Percentiles rank a stretch among this genome's conserved stretches.
Conservation (phyloP, 1,140 invertebrate species). For the Aricia agestis region DNA sequence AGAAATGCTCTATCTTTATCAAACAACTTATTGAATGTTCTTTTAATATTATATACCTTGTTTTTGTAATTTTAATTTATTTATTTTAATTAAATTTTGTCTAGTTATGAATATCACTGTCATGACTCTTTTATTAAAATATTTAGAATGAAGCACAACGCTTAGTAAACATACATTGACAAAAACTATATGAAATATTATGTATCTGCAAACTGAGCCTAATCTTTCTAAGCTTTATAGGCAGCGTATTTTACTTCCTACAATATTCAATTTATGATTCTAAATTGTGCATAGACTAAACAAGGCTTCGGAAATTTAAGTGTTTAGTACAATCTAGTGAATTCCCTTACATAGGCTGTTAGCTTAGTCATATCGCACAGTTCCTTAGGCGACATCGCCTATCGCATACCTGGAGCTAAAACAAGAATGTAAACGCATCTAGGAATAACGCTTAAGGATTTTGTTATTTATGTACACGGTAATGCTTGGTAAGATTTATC, state of each 20-base stretch:
- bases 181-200: background rate
- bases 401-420: slow-evolving; percentile 49
- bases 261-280: background rate
- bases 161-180: too few relatives aligned
- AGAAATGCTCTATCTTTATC: background rate
- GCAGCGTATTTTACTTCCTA: background rate
- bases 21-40: background rate
- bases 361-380: slow-evolving; percentile 20
- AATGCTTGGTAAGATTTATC: slow-evolving; percentile 63
- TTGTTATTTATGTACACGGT: slow-evolving; percentile 58
- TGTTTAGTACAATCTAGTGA: background rate
- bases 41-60: too few relatives aligned
- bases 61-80: too few relatives aligned
- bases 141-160: too few relatives aligned
- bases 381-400: slow-evolving; percentile 45
- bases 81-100: too few relatives aligned
- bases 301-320: background rate
- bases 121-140: too few relatives aligned
- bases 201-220: background rate
- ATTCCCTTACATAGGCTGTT: background rate
- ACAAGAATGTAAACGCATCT: slow-evolving; percentile 54
- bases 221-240: background rate
- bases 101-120: too few relatives aligned
- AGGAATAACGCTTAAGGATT: slow-evolving; percentile 51
- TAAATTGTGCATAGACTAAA: background rate